These are phyloP conservation scores for Malurus cyaneus DNA, from an alignment of 2,113 vertebrate species.

Conservation along the genomic window DNA sequence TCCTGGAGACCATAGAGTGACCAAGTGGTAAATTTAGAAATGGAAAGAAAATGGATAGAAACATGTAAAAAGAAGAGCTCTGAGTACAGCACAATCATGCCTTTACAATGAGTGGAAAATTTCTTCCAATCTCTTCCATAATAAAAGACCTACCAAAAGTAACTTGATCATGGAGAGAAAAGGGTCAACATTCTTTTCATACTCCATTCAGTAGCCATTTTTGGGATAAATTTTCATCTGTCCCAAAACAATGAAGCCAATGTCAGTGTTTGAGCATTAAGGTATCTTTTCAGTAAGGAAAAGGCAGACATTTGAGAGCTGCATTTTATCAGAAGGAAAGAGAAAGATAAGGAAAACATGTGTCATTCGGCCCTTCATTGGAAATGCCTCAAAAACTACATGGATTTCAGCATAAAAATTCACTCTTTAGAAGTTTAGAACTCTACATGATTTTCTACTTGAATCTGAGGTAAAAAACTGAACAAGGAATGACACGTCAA, in stretches of 20 bases:
- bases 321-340: not conserved
- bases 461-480: not conserved
- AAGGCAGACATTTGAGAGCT: not conserved
- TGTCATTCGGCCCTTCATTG: not conserved
- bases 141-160: not conserved
- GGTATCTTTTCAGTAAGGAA: not conserved
- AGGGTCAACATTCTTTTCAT: not conserved
- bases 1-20: not conserved
- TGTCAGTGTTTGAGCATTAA: not conserved
- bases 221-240: not conserved
- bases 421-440: not conserved
- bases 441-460: not conserved
- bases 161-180: not conserved
- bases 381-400: not conserved
- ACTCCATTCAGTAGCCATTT: not conserved
- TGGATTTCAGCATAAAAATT: not conserved
- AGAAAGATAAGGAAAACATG: not conserved
- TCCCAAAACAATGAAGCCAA: not conserved
- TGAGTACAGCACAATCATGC: not conserved
- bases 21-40: not conserved
- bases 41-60: not conserved
- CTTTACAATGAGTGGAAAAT: not conserved
- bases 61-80: not conserved
- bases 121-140: not conserved
- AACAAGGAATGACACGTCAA: not conserved